Percentiles rank a stretch among this genome's conserved stretches.
phyloP scores from a whole-genome alignment of 2,888 invertebrate species.

The Cheiracanthium punctorium region DNA sequence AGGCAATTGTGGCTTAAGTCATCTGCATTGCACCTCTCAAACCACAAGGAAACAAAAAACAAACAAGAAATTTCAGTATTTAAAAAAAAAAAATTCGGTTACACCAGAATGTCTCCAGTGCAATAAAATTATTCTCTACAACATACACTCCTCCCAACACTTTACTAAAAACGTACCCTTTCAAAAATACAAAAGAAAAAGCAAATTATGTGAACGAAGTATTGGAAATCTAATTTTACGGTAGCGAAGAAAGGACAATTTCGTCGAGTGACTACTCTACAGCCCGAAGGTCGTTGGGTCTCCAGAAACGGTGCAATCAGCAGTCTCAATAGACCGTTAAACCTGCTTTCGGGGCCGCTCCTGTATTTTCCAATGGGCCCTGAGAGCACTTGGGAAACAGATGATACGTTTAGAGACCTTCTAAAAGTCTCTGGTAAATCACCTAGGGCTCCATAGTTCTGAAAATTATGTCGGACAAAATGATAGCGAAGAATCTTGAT shows the following conservation, averaged over 20 bases:
- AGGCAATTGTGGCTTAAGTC: too few species aligned
- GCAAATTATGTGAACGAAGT: too few species aligned
- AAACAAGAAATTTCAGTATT: too few species aligned
- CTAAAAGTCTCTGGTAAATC: background rate
- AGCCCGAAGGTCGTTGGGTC: constrained; percentile 26
- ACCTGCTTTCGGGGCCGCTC: constrained; percentile 40
- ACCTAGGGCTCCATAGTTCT: background rate
- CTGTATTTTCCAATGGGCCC: background rate
- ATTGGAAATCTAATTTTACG: constrained; percentile 60
- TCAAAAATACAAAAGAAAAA: too few species aligned
- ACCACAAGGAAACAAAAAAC: too few species aligned
- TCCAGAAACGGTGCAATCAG: background rate
- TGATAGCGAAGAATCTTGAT: background rate
- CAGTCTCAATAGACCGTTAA: constrained; percentile 52
- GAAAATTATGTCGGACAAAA: background rate
- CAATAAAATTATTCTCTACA: too few species aligned
- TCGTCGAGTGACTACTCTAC: constrained; percentile 32
- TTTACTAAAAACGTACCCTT: too few species aligned
- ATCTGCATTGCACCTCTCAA: too few species aligned
- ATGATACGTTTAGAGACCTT: background rate
- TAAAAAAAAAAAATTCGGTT: too few species aligned
- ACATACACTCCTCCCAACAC: too few species aligned
- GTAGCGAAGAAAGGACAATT: constrained; percentile 30
- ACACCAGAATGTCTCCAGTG: too few species aligned
- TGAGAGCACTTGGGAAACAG: background rate